A percentile compares a stretch with the other conserved stretches of the same genome.
These are phyloP conservation scores for Rhizomys pruinosus DNA, from an alignment of 2,113 vertebrate species.

Conservation along the genomic window DNA sequence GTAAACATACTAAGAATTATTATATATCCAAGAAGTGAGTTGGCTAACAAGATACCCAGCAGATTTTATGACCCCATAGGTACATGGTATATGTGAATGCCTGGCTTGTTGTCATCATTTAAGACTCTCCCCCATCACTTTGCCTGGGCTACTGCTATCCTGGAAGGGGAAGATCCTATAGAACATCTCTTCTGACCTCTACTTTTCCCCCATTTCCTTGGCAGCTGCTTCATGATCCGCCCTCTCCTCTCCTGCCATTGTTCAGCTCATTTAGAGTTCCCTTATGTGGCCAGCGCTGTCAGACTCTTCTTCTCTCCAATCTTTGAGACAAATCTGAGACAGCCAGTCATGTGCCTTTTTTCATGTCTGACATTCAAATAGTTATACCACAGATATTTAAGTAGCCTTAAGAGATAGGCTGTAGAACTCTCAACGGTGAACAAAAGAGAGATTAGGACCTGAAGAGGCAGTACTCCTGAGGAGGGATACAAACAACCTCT, in stretches of 20 bases:
- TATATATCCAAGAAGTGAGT: slow-evolving; percentile 1
- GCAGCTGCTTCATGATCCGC: background rate
- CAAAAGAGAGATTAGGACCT: background rate
- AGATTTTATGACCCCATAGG: background rate
- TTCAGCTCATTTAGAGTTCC: background rate
- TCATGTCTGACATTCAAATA: background rate
- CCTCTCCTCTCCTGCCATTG: background rate
- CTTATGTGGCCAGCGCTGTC: background rate
- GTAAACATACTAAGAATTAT: background rate
- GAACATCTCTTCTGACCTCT: background rate
- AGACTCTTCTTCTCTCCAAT: background rate
- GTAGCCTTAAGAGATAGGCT: background rate
- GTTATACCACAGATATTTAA: background rate
- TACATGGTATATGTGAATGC: background rate
- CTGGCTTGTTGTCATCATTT: background rate
- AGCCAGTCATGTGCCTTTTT: background rate
- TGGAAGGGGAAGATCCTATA: background rate
- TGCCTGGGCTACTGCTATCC: background rate
- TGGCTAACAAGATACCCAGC: background rate
- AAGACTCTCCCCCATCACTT: background rate
- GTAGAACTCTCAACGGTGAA: background rate
- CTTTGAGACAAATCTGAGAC: background rate
- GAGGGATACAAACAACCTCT: background rate
- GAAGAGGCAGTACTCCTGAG: background rate
- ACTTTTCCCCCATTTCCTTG: background rate